Conservation (phyloP, 2,113 vertebrate species). For the Paramisgurnus dabryanus region DNA sequence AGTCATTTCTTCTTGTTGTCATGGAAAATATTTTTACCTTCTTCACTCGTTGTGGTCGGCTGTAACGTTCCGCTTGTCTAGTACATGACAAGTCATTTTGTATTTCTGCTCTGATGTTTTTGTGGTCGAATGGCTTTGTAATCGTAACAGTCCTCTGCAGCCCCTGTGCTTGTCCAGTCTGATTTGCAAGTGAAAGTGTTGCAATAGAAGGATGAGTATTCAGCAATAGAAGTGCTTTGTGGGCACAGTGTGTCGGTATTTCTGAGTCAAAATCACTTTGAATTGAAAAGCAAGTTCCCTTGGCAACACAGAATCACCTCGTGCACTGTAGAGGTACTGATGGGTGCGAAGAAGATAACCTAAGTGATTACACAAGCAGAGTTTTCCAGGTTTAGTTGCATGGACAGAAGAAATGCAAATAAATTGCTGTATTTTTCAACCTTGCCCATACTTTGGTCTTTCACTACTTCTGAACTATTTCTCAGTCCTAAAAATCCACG, state of each 20-base stretch:
- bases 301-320: constrained; percentile 53
- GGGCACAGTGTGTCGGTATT: constrained; percentile 51
- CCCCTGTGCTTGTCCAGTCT: constrained; percentile 34
- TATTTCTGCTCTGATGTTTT: constrained; percentile 4
- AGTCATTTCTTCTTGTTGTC: no score
- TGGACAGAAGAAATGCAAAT: not conserved
- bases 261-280: constrained; percentile 56
- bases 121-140: constrained; percentile 20
- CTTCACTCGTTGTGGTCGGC: not conserved
- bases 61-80: not conserved
- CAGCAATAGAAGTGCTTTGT: constrained; percentile 45
- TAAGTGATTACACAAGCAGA: constrained; percentile 54
- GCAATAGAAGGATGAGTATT: constrained; percentile 47
- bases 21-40: not conserved
- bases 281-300: constrained; percentile 61
- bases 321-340: constrained; percentile 39
- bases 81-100: constrained; percentile 21
- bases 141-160: constrained; percentile 1
- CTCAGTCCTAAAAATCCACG: no score
- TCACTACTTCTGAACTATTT: not conserved
- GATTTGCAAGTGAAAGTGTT: constrained; percentile 45
- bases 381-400: constrained; percentile 52
- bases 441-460: not conserved
- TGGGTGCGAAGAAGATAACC: constrained; percentile 55
- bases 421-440: not conserved